Evolutionary conservation across 2,888 invertebrate species (phyloP), one percentile per base, ranked within the genome.

Genomic region (Rhamnusium bicolor): DNA sequence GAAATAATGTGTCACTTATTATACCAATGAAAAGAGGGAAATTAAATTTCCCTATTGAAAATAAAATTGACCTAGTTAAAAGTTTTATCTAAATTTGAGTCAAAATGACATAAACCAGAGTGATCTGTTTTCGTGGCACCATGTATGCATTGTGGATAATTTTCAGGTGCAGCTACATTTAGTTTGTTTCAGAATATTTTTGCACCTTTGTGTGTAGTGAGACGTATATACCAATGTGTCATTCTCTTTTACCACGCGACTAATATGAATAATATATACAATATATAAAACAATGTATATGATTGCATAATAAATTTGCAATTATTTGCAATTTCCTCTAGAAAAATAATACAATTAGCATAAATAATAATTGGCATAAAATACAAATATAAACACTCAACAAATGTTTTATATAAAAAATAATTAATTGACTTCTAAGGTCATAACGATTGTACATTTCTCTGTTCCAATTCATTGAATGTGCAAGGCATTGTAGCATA

Each of bases 401-500:
- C 58, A 58, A 58, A 32, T 58, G 29, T 32, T 32, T 32, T 29
- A 18, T 14, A 58, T 18, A 58, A 58, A 58, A 58, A 32, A 58
- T 8, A 29, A 16, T 58, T 10, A 18, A 58, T 32, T 58, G 16
- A 19, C 19, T 58, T 58, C 18, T 58, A 32, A 58, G 58, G 29
- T 58, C 58, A 58, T 18, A 58, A 12, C 58, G 12, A 16, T 32
- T 58, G 58, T 19, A 32, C 19, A 32, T 58, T 58, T 63, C 63
- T 63, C 51, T 14, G 51, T 63, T 63, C 24, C 63, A 21, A 49
- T 63, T 51, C 49, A 51, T 49, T 63, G 51, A 63, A 16, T 63
- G 19, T 29, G 29, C 24, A 63, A 18, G 16, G 49, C 49, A 14
- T 49, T 63, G 63, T 27, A 62, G 27, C 14, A 29, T 63, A 63